These are phyloP conservation scores for Drymodes brunneopygia DNA, from an alignment of 2,113 vertebrate genomes.

Conservation along the genomic window DNA sequence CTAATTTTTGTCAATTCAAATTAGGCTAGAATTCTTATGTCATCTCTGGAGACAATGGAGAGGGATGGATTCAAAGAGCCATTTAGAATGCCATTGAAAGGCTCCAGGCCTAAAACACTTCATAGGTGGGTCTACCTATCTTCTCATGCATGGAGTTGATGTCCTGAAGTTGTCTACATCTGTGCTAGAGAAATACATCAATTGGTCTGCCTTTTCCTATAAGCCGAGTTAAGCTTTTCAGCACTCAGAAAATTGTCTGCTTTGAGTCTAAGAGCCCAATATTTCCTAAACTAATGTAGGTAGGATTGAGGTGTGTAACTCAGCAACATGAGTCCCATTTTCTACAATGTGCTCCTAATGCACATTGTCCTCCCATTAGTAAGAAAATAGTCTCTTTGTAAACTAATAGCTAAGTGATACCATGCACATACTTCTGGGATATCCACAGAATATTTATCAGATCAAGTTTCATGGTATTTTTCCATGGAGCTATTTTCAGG, in stretches of 20 bases:
- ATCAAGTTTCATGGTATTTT: not conserved
- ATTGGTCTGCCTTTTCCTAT: not conserved
- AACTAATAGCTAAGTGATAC: not conserved
- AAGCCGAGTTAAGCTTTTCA: not conserved
- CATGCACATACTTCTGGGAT: not conserved
- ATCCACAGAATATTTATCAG: not conserved
- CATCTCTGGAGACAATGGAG: not conserved
- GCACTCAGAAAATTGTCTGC: not conserved
- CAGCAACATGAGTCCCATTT: not conserved
- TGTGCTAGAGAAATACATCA: not conserved
- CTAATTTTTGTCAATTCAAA: not conserved
- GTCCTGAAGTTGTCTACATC: not conserved
- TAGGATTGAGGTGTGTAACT: not conserved
- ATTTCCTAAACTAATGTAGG: not conserved
- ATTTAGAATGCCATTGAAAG: not conserved
- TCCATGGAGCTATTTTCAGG: not conserved
- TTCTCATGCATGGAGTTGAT: not conserved
- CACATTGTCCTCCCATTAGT: not conserved
- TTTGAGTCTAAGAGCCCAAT: not conserved
- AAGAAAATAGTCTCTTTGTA: not conserved
- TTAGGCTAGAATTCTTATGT: not conserved
- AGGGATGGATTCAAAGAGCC: not conserved
- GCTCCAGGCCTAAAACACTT: not conserved
- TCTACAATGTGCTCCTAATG: not conserved
- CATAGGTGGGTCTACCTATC: not conserved